Evolutionary conservation across 2,113 vertebrate genomes (phyloP).

Genomic region (Microcebus tavaratra): DNA sequence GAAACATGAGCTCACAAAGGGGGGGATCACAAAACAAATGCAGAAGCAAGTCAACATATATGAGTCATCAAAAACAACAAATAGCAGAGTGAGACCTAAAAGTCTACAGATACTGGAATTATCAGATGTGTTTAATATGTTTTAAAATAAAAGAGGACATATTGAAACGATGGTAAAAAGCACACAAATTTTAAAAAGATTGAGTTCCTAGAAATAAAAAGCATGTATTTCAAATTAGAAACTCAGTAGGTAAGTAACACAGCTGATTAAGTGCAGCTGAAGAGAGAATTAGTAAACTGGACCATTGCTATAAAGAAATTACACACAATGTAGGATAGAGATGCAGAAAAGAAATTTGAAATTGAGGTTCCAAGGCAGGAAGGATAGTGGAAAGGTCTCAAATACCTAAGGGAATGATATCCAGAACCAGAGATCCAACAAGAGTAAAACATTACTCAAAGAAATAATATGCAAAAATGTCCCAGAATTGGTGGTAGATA

Average conservation of each 20-base stretch:
- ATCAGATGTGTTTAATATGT: not conserved
- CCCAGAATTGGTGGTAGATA: not conserved
- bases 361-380: not conserved
- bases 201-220: conserved; percentile 21
- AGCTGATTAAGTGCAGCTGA: not conserved
- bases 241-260: not conserved
- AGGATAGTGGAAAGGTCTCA: not conserved
- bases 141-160: not conserved
- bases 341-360: not conserved
- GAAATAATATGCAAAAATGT: not conserved
- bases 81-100: not conserved
- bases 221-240: not conserved
- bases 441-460: not conserved
- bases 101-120: not conserved
- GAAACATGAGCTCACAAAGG: not conserved
- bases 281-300: not conserved
- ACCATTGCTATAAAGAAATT: not conserved
- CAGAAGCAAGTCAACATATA: not conserved
- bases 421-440: not conserved
- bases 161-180: not conserved
- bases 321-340: not conserved
- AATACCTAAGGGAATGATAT: not conserved
- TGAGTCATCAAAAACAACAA: conserved; percentile 13
- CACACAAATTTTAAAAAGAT: not conserved
- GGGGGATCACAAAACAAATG: not conserved